Percentiles rank a stretch among this genome's conserved stretches.
Conservation (phyloP, 2,888 invertebrate species). For the Furcula furcula region DNA sequence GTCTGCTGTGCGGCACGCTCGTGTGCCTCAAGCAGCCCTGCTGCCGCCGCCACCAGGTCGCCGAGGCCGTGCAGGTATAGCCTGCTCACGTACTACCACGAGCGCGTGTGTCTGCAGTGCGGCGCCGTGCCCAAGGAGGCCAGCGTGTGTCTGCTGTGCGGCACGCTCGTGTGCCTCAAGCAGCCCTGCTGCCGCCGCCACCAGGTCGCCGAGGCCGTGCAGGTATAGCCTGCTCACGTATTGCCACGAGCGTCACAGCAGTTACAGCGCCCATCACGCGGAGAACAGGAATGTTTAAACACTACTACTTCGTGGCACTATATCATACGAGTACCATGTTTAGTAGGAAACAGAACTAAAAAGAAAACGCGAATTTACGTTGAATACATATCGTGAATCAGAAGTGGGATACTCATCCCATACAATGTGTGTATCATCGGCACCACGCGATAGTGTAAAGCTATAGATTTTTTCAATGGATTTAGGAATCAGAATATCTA, state of each 20-base stretch:
- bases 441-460: no score
- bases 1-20: constrained; percentile 95
- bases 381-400: no score
- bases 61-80: constrained; percentile 89
- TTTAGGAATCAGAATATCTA: no score
- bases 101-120: constrained; percentile 92
- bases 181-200: constrained; percentile 93
- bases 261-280: no score
- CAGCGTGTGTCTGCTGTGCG: constrained; percentile 95
- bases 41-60: constrained; percentile 91
- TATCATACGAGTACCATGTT: no score
- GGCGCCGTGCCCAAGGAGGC: constrained; percentile 92
- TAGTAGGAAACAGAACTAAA: no score
- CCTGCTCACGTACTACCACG: constrained; percentile 90
- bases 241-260: constrained; percentile 90
- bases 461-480: no score
- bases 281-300: no score
- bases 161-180: constrained; percentile 94
- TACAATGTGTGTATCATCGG: no score
- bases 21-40: constrained; percentile 95
- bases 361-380: no score
- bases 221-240: constrained; percentile 83
- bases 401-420: no score
- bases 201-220: constrained; percentile 92
- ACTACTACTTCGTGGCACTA: no score